Percentiles rank a stretch among this genome's conserved stretches.
Conservation (phyloP, 2,888 invertebrate genomes). For the Heteromyza rotundicornis region DNA sequence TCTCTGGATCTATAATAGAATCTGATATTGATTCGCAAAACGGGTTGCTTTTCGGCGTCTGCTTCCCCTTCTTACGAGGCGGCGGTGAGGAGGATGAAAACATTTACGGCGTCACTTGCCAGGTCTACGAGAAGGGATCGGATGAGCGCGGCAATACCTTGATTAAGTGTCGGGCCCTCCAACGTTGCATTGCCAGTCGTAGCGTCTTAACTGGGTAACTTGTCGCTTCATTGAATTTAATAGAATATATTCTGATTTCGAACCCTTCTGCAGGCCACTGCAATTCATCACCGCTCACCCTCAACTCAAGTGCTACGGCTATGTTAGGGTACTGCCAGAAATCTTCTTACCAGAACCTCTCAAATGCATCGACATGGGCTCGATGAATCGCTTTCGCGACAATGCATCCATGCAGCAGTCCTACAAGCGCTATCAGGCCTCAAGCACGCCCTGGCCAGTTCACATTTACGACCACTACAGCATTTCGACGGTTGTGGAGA, state of each 20-base stretch:
- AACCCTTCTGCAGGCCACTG: conserved; percentile 42
- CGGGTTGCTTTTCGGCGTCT: conserved; percentile 57
- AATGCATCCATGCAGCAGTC: conserved; percentile 56
- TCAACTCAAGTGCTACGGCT: conserved; percentile 64
- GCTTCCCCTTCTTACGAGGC: conserved; percentile 47
- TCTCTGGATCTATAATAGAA: conserved; percentile 63
- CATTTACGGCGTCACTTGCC: conserved; percentile 61
- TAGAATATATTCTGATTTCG: neutral
- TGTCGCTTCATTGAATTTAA: neutral
- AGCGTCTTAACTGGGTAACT: conserved; percentile 52
- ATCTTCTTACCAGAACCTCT: conserved; percentile 67
- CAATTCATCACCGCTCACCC: conserved; percentile 54
- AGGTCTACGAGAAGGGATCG: conserved; percentile 60
- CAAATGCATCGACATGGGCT: conserved; percentile 62
- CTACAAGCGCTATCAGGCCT: conserved; percentile 61
- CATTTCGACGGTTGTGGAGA: conserved; percentile 60
- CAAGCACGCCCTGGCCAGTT: conserved; percentile 70
- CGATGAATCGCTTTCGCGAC: conserved; percentile 62
- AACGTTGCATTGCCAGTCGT: conserved; percentile 68
- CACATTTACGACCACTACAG: conserved; percentile 74
- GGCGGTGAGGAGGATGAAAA: conserved; percentile 23
- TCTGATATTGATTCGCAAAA: conserved; percentile 47
- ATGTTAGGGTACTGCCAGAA: conserved; percentile 75
- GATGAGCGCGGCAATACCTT: conserved; percentile 62
- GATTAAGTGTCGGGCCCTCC: conserved; percentile 77